These are phyloP conservation scores for Bagarius yarrelli DNA, from an alignment of 2,113 vertebrate species.

Conservation along the genomic window DNA sequence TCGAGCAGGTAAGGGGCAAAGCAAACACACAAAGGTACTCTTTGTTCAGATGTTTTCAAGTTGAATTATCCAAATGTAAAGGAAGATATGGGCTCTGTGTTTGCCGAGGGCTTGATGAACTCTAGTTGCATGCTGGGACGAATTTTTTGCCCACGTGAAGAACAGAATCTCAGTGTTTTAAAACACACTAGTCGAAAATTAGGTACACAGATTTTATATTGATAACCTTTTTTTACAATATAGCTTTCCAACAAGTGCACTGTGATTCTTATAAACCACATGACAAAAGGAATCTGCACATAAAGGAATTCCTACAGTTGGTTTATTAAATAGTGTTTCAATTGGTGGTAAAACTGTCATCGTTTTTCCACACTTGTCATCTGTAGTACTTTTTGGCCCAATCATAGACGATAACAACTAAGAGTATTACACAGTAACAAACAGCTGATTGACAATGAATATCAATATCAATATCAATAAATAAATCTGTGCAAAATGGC, in stretches of 20 bases:
- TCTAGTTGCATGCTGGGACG: slow-evolving; percentile 6
- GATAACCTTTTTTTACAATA: not conserved
- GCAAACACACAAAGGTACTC: slow-evolving; percentile 21
- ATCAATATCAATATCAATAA: too few species aligned
- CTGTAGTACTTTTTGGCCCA: too few species aligned
- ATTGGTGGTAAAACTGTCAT: too few species aligned
- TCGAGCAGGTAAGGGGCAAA: slow-evolving; percentile 14
- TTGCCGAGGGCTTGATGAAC: slow-evolving; percentile 4
- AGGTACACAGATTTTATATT: not conserved
- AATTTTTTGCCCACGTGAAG: slow-evolving; percentile 1
- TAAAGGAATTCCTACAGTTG: not conserved
- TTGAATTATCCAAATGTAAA: slow-evolving; percentile 12
- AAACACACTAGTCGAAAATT: not conserved
- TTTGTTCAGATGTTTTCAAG: slow-evolving; percentile 33
- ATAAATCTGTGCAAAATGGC: not conserved
- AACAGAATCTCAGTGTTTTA: not conserved
- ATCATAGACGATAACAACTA: not conserved
- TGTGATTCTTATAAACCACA: slow-evolving; percentile 13
- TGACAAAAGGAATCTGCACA: not conserved
- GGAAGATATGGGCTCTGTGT: slow-evolving; percentile 36
- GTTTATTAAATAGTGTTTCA: too few species aligned
- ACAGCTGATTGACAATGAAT: not conserved
- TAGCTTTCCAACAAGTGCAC: not conserved
- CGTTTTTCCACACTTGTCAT: too few species aligned
- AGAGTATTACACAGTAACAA: not conserved